Percentiles rank a stretch among this genome's conserved stretches.
phyloP scores from a whole-genome alignment of 2,888 invertebrate species.

The Melolontha melolontha region DNA sequence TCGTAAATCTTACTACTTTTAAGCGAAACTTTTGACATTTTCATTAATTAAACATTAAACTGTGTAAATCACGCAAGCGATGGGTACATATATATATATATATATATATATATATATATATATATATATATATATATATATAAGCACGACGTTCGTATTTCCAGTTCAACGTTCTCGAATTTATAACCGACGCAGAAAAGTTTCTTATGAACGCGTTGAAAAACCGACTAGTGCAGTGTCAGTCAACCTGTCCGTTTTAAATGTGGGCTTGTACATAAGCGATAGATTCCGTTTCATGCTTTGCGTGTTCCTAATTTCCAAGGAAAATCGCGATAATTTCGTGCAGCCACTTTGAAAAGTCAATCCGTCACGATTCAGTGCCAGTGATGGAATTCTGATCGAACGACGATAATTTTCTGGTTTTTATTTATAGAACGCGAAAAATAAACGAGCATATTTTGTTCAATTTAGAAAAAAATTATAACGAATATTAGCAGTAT shows the following conservation, averaged over 20 bases:
- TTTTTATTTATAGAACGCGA: conserved; percentile 3
- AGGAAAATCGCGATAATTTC: conserved; percentile 24
- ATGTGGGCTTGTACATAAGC: too few relatives aligned
- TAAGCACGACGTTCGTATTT: neutral
- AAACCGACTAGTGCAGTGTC: conserved; percentile 7
- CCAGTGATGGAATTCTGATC: conserved; percentile 4
- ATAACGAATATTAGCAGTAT: too few relatives aligned
- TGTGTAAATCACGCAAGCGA: conserved; percentile 20
- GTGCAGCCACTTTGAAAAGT: conserved; percentile 30
- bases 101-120: neutral
- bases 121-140: too few relatives aligned
- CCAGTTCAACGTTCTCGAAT: conserved; percentile 12
- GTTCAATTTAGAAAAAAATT: too few relatives aligned
- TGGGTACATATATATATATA: neutral
- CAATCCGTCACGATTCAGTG: conserved; percentile 11
- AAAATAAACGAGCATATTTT: too few relatives aligned
- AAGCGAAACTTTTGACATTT: conserved; percentile 22
- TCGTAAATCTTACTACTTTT: conserved; percentile 22
- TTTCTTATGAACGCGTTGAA: conserved; percentile 1
- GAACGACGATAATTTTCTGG: conserved; percentile 8
- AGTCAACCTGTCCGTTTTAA: conserved; percentile 4
- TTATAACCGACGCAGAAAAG: conserved; percentile 5
- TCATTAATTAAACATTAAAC: conserved; percentile 32
- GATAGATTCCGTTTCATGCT: conserved; percentile 7
- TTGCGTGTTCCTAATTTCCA: conserved; percentile 22